Evolutionary conservation across 2,888 invertebrate species (phyloP).

Genomic region (Microdon myrmicae): DNA sequence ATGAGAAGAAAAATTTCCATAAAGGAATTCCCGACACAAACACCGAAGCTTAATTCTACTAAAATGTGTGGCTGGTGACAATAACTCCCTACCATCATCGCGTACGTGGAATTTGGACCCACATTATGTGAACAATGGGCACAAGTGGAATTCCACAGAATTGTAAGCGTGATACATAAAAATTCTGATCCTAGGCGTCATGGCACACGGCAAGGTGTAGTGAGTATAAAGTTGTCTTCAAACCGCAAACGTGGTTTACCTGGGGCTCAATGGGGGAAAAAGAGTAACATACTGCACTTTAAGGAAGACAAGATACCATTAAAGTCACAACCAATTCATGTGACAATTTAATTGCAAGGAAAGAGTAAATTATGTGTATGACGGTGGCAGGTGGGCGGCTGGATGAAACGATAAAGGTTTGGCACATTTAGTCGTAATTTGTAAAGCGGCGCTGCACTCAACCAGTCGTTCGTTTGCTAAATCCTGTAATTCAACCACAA

Average conservation of each 20-base stretch:
- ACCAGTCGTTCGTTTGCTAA: slow-evolving; percentile 15
- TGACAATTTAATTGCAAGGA: slow-evolving; percentile 50
- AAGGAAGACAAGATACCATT: slow-evolving; percentile 44
- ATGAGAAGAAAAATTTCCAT: slow-evolving; percentile 30
- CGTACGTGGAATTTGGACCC: slow-evolving; percentile 26
- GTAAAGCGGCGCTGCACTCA: slow-evolving; percentile 15
- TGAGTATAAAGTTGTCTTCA: slow-evolving; percentile 40
- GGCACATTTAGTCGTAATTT: slow-evolving; percentile 51
- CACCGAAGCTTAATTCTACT: slow-evolving; percentile 34
- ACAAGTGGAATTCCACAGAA: slow-evolving; percentile 29
- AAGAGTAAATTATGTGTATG: slow-evolving; percentile 44
- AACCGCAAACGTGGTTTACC: slow-evolving; percentile 40
- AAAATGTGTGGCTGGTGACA: slow-evolving; percentile 14
- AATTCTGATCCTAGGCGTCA: slow-evolving; percentile 21
- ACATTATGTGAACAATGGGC: slow-evolving; percentile 34
- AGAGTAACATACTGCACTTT: too few relatives aligned
- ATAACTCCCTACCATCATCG: not conserved
- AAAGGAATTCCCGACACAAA: slow-evolving; percentile 51
- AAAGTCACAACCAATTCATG: slow-evolving; percentile 45
- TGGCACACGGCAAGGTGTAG: too few relatives aligned
- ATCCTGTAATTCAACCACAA: slow-evolving; percentile 53
- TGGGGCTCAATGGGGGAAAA: too few relatives aligned
- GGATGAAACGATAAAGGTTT: slow-evolving; percentile 27
- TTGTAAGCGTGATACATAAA: slow-evolving; percentile 20
- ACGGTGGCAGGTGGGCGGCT: slow-evolving; percentile 7